Percentiles rank a stretch among this genome's conserved stretches.
phyloP scores from a whole-genome alignment of 1,140 invertebrate genomes.

The Hyles euphorbiae region DNA sequence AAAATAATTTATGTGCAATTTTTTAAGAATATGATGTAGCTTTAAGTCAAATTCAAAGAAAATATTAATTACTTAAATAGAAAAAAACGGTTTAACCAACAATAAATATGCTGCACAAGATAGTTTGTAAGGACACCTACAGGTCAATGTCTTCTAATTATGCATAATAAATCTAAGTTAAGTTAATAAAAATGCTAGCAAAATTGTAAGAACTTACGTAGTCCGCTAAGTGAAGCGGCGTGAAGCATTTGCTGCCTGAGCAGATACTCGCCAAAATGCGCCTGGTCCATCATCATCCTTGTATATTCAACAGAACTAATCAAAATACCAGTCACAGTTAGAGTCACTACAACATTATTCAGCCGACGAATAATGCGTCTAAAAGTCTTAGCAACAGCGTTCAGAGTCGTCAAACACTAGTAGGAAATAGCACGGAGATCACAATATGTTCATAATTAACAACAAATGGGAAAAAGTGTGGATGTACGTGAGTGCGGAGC shows the following conservation, averaged over 20 bases:
- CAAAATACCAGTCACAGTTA: conserved; percentile 26
- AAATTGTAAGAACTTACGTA: conserved; percentile 47
- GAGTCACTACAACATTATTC: conserved; percentile 50
- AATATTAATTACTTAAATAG: too few species aligned
- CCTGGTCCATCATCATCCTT: conserved; percentile 70
- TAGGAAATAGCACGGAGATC: conserved; percentile 16
- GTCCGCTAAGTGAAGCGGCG: conserved; percentile 57
- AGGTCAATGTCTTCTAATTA: too few species aligned
- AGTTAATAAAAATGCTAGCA: background rate
- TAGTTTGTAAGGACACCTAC: too few species aligned
- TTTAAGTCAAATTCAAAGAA: too few species aligned
- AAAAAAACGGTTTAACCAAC: too few species aligned
- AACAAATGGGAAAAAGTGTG: conserved; percentile 28
- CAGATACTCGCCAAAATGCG: conserved; percentile 66
- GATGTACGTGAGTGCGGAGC: conserved; percentile 44
- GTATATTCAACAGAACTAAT: conserved; percentile 20
- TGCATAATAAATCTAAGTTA: too few species aligned
- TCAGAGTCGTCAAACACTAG: conserved; percentile 20
- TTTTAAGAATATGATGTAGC: too few species aligned
- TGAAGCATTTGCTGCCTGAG: conserved; percentile 70
- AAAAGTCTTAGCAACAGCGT: conserved; percentile 19
- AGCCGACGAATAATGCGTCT: conserved; percentile 13
- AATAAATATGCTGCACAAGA: too few species aligned
- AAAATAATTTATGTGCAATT: too few species aligned
- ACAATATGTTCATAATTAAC: conserved; percentile 55